phyloP scores from a whole-genome alignment of 35 echinoderm and acorn worm genomes.

The Heliocidaris tuberculata region DNA sequence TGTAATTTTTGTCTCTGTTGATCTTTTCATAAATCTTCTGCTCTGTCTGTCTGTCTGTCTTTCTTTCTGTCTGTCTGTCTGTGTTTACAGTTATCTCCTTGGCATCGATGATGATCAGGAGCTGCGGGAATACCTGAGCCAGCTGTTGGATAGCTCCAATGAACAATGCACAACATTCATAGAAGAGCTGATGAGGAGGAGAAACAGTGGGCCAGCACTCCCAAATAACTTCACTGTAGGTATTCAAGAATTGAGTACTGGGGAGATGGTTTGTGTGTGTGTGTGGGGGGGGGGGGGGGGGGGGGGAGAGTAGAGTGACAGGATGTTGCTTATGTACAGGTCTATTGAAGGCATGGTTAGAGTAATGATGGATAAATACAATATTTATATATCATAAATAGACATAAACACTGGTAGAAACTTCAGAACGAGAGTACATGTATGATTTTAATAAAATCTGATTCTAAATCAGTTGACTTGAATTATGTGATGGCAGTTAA shows the following conservation, averaged over 20 bases:
- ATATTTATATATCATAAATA: neutral
- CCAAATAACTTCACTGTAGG: slow-evolving; percentile 32
- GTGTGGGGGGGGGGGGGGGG: too few species aligned
- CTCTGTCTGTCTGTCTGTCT: too few species aligned
- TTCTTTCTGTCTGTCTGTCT: neutral
- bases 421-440: neutral
- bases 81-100: slow-evolving; percentile 59
- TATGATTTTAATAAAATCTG: neutral
- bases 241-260: neutral
- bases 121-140: slow-evolving; percentile 47
- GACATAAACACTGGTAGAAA: neutral
- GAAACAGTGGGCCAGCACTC: neutral
- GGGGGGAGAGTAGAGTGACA: neutral
- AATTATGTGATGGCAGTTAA: neutral
- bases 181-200: slow-evolving; percentile 38
- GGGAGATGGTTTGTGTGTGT: neutral
- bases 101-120: slow-evolving; percentile 55
- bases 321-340: neutral
- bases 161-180: slow-evolving; percentile 36
- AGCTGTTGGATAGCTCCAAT: slow-evolving; percentile 45
- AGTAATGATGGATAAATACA: neutral
- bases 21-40: too few species aligned
- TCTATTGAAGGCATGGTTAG: neutral
- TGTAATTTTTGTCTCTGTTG: neutral
- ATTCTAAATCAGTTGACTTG: neutral